Percentiles rank a stretch among this genome's conserved stretches.
phyloP scores from a whole-genome alignment of 2,888 invertebrate genomes.

The Heliconius hortense region DNA sequence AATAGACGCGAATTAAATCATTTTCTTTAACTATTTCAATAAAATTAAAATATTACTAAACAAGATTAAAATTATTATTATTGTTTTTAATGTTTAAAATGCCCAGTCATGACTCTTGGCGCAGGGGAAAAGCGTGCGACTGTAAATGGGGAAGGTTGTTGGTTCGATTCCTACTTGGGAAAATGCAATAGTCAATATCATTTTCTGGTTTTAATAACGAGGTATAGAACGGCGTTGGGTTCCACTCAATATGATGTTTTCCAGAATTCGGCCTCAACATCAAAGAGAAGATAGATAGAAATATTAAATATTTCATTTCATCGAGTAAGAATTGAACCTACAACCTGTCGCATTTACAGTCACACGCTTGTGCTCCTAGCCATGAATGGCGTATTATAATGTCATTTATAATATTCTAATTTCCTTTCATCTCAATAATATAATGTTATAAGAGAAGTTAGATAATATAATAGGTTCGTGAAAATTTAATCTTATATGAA shows the following conservation, averaged over 20 bases:
- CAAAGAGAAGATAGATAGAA: not conserved
- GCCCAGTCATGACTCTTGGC: too few relatives aligned
- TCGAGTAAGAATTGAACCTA: not conserved
- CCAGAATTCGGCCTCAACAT: not conserved
- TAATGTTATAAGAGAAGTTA: too few relatives aligned
- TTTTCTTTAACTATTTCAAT: slow-evolving; percentile 1
- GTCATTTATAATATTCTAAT: not conserved
- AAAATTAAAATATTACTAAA: not conserved
- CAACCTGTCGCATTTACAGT: not conserved
- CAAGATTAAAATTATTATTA: not conserved
- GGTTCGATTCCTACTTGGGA: too few relatives aligned
- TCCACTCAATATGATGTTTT: too few relatives aligned
- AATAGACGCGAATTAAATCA: slow-evolving; percentile 26
- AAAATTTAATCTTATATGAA: not conserved
- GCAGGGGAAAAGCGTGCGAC: too few relatives aligned
- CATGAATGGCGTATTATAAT: not conserved
- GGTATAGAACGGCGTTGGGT: too few relatives aligned
- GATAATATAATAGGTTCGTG: not conserved
- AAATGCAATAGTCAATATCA: too few relatives aligned
- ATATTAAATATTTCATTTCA: not conserved
- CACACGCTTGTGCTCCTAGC: too few relatives aligned
- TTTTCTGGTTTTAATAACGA: too few relatives aligned
- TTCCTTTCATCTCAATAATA: not conserved
- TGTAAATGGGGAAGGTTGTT: too few relatives aligned
- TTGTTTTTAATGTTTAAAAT: too few relatives aligned